phyloP scores from a whole-genome alignment of 2,888 invertebrate species.

The Scaptomyza flava region DNA sequence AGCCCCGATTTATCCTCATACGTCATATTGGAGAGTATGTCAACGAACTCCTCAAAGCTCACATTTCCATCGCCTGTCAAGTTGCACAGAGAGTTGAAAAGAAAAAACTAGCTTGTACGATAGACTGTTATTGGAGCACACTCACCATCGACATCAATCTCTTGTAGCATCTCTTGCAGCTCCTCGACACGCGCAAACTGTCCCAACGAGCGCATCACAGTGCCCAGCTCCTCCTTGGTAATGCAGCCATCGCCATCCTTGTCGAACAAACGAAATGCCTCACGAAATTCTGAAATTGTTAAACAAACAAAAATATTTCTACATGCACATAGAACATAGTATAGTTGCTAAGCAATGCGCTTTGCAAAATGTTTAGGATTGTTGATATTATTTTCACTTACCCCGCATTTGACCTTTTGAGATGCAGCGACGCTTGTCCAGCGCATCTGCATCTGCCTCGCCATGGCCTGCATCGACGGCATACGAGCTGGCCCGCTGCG shows the following conservation, averaged over 20 bases:
- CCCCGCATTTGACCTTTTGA: conserved; percentile 93
- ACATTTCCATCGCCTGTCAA: conserved; percentile 92
- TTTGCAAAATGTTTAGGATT: neutral
- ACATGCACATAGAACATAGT: too few relatives aligned
- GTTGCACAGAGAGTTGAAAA: neutral
- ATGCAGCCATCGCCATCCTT: conserved; percentile 95
- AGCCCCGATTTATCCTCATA: conserved; percentile 87
- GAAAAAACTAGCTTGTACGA: neutral
- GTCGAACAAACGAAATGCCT: conserved; percentile 94
- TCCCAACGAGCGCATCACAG: conserved; percentile 93
- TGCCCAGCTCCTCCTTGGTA: conserved; percentile 93
- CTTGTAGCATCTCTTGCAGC: conserved; percentile 93
- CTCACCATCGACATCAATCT: conserved; percentile 91
- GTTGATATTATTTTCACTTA: conserved; percentile 72
- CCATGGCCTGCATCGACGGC: conserved; percentile 59
- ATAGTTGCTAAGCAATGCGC: neutral
- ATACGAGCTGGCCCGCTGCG: conserved; percentile 73
- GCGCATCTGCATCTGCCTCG: conserved; percentile 51
- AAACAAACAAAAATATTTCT: neutral
- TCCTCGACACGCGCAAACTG: conserved; percentile 95
- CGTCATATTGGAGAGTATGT: conserved; percentile 91
- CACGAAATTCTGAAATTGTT: conserved; percentile 89
- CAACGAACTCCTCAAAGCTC: conserved; percentile 94
- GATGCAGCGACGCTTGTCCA: conserved; percentile 79
- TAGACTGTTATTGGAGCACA: neutral